Base-by-base conservation (phyloP, 2,888 invertebrate species). In the Himalopsyche kuldschensis region DNA sequence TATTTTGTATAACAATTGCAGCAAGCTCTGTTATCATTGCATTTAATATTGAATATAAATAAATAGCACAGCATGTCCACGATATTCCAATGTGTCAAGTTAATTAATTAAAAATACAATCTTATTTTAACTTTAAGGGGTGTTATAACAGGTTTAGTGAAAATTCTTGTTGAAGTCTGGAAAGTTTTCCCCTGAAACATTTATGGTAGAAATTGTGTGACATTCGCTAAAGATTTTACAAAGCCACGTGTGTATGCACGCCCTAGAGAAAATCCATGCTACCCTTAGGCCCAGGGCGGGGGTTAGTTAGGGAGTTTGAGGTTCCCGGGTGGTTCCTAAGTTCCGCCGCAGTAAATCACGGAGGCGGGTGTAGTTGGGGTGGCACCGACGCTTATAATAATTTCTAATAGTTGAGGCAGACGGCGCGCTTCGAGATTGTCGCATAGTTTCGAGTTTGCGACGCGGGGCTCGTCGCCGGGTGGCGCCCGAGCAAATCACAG, bases 271-370 rank as follows among this genome's bases (percentile, higher is more conserved):
- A 48, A 47, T 46, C 47, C 46, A 47, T 47, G 78, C 47, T 47
- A 78, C 78, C 78, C 78, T 30, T 30, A 4, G 81, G 76, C 47
- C 48, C 30, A 41, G 69, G 69, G 17, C 20, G 48, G 81, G 76
- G 41, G 46, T 17, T 75, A 75, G 27, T 41, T 30, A 63, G n/a
- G n/a, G 32, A 24, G 75, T 41, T 31, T 55, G 76, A 32, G 83
- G 41, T 76, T 30, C 24, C 27, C 24, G 69, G 46, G 27, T 24
- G 79, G 76, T 75, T 27, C 47, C 55, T 27, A 41, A 79, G 80
- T 83, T 85, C 83, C 85, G 81, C 81, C 79, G 81, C 79, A 77
- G 76, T 85, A 85, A 85, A 85, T 85, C 85, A 85, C 81, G 69
- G 31, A 55, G 83, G 79, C 79, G 75, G 75, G 55, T 24, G 69